Evolutionary conservation across 2,113 vertebrate genomes (phyloP).

Genomic region (Aspidoscelis tigris): DNA sequence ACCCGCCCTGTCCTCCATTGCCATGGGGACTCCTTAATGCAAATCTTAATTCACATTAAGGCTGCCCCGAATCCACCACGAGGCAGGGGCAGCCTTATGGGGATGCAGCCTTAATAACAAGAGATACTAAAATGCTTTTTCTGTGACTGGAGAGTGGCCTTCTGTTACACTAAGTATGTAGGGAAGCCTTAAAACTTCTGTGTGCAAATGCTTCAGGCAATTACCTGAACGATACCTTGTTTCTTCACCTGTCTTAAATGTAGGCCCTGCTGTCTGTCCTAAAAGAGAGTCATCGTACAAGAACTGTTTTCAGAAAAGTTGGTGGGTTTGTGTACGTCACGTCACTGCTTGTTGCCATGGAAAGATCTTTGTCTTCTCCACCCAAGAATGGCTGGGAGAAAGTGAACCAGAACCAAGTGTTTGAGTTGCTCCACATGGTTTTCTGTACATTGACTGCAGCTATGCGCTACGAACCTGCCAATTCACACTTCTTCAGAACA

Average conservation of each 20-base stretch:
- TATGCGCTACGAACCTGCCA: slow-evolving; percentile 98
- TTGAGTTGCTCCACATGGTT: slow-evolving; percentile 93
- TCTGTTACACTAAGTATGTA: background rate
- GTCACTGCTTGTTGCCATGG: slow-evolving; percentile 96
- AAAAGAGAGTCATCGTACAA: slow-evolving; percentile 94
- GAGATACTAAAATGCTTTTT: background rate
- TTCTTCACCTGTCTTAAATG: slow-evolving; percentile 9
- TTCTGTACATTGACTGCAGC: slow-evolving; percentile 95
- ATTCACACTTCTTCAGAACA: slow-evolving; percentile 96
- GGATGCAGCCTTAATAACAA: background rate
- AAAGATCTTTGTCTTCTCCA: slow-evolving; percentile 88
- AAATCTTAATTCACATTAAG: too few species aligned
- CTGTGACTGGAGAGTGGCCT: background rate
- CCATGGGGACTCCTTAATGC: too few species aligned
- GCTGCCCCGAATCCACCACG: too few species aligned
- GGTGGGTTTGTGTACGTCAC: slow-evolving; percentile 98
- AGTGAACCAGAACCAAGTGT: slow-evolving; percentile 94
- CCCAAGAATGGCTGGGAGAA: slow-evolving; percentile 92
- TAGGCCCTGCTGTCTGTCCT: slow-evolving; percentile 91
- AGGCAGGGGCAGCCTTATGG: too few species aligned
- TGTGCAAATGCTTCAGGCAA: background rate
- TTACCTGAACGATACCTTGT: background rate
- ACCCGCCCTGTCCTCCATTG: too few species aligned
- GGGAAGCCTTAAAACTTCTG: background rate
- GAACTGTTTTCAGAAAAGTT: slow-evolving; percentile 96